Base-by-base conservation (phyloP, 2,888 invertebrate species). In the Caradrina clavipalpis region DNA sequence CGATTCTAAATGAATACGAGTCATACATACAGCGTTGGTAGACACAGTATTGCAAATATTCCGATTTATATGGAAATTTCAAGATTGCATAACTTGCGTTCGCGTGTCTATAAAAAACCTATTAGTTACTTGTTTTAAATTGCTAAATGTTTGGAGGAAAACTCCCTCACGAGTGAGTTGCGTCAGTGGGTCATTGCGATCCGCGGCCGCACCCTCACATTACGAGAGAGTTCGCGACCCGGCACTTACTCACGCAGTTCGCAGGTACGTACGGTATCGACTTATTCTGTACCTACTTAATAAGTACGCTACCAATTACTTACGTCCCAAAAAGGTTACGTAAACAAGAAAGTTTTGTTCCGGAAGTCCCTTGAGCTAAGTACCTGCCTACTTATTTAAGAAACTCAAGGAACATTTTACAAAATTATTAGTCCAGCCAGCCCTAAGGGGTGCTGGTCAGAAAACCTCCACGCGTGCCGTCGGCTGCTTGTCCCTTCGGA, bases 151-250 rank as follows among this genome's bases (percentile, higher is more conserved):
- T 70, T 71, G 45, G 73, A 63, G 78, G 73, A 72, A 77, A 80
- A 78, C 53, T 65, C 47, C 70, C 61, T 45, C n/a, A 58, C 26
- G 21, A 13, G 26, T 31, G 35, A 54, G 21, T 45, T 47, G 59
- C 31, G 45, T 22, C 77, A 81, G 74, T 66, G 61, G 79, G 79
- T 78, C 82, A 79, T 73, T 82, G 79, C 58, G 49, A 78, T 64
- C 57, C 56, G 26, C 72, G 59, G 50, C 50, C 80, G 61, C 75
- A 68, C 80, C 79, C 75, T 73, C 13, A 13, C 39, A 39, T 54
- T 15, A 65, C 47, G 45, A 54, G 57, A 47, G 45, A 45, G 45
- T 45, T 17, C 65, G 31, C 65, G 81, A 59, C 78, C 73, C 62
- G 61, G 21, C 39, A 56, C 49, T 55, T 45, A 47, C 26, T 50